phyloP scores from a whole-genome alignment of 2,797 vertebrate species.

The Salmo trutta region DNA sequence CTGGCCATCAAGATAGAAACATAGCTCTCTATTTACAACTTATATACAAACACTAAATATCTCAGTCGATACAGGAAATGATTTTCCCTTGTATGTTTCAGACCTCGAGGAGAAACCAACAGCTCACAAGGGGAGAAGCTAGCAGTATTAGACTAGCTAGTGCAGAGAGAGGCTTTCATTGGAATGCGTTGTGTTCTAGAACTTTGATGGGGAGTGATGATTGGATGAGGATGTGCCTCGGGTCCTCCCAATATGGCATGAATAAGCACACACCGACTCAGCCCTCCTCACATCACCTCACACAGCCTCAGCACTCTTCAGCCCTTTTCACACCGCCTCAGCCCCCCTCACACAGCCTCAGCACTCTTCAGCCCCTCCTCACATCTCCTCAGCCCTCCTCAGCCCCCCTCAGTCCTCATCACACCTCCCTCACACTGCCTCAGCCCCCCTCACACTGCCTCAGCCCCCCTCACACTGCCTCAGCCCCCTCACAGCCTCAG shows the following conservation, averaged over 20 bases:
- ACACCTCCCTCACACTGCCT: no score
- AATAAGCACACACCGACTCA: no score
- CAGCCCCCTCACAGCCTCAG: no score
- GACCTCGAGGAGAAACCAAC: no score
- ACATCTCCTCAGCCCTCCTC: no score
- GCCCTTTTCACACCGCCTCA: conserved; percentile 3
- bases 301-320: no score
- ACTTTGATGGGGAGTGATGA: conserved; percentile 49
- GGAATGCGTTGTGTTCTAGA: conserved; percentile 33
- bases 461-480: neutral
- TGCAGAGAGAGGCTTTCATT: conserved; percentile 34
- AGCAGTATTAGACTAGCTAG: conserved; percentile 32
- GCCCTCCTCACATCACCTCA: no score
- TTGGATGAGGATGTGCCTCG: conserved; percentile 34
- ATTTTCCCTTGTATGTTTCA: neutral
- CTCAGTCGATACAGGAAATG: neutral
- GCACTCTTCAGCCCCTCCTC: no score
- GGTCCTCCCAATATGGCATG: conserved; percentile 14
- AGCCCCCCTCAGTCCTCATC: no score
- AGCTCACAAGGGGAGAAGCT: neutral
- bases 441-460: no score
- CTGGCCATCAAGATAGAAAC: no score
- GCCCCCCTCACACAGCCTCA: conserved; percentile 35
- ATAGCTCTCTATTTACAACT: no score
- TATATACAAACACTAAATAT: neutral